Evolutionary conservation across 2,113 vertebrate species (phyloP).

Genomic region (Malurus alboscapulatus): DNA sequence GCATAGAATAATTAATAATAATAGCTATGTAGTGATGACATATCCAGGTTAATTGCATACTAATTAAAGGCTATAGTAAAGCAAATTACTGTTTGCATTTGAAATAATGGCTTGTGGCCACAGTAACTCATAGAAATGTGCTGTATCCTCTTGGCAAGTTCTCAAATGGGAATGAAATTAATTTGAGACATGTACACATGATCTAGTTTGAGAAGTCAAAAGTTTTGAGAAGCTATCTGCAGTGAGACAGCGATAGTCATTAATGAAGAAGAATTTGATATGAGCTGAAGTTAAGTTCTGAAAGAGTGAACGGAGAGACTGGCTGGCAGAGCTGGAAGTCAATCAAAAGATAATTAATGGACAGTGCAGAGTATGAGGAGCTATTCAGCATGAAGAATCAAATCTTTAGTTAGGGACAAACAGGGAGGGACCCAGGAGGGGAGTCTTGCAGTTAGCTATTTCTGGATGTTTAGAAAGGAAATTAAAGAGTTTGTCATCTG

Average conservation of each 20-base stretch:
- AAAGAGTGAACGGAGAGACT: not conserved
- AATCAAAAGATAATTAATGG: slow-evolving; percentile 37
- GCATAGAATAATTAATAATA: slow-evolving; percentile 54
- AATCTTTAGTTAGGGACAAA: not conserved
- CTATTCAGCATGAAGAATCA: slow-evolving; percentile 13
- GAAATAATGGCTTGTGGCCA: slow-evolving; percentile 22
- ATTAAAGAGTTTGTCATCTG: not conserved
- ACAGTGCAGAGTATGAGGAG: not conserved
- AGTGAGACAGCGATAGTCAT: not conserved
- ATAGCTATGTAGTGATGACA: slow-evolving; percentile 43
- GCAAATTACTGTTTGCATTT: slow-evolving; percentile 54
- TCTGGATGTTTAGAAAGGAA: not conserved
- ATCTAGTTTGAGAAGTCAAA: slow-evolving; percentile 7
- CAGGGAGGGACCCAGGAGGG: not conserved
- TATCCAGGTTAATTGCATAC: slow-evolving; percentile 62
- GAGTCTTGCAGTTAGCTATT: not conserved
- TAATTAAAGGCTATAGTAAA: slow-evolving; percentile 54
- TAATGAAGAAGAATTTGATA: slow-evolving; percentile 17
- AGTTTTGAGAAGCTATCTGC: not conserved
- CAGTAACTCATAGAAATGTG: not conserved
- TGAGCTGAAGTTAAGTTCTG: not conserved
- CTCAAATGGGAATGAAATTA: slow-evolving; percentile 31
- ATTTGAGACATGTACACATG: not conserved
- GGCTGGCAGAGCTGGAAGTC: not conserved
- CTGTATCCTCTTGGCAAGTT: not conserved